Evolutionary conservation across 2,113 vertebrate genomes (phyloP), one percentile per base, ranked within the genome.

Genomic region (Petaurus breviceps): DNA sequence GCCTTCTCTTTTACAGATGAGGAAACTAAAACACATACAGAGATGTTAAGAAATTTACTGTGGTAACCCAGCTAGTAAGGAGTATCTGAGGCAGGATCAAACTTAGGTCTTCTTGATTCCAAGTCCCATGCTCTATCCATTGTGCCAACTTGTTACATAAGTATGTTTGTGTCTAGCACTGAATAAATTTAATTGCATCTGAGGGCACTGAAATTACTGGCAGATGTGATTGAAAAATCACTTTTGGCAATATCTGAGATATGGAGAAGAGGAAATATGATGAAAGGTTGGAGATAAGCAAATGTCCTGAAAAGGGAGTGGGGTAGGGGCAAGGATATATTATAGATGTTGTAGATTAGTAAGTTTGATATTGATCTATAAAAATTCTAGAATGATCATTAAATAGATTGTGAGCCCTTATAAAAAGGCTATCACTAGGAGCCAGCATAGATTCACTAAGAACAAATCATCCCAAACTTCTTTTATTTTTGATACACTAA

Each of bases 181-280:
- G 91, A 89, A 77, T n/a, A 92, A 49, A 23, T 61, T 31, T 31
- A 61, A 61, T 61, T 12, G 26, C 11, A 3, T 8, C 0, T 6
- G 2, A 12, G 7, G 23, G 26, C 37, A 23, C 92, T 11, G 24
- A 57, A n/a, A 10, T 51, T 14, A 12, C 49, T 55, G 51, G 57
- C 1, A 47, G 6, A 0, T n/a, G 28, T 31, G 31, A 46, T 2
- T 2, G 89, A 89, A 68, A 90, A 93, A 49, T 14, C 46, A 49
- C 92, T 97, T 96, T 91, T 89, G 43, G 54, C 89, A 90, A 46
- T 7, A 2, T 55, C 26, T 52, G 3, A 97, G 89, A 90, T 92
- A 37, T 22, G 0, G 31, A 49, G 14, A 31, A 26, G 24, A 7
- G 8, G 28, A 61, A 23, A 3, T 51, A 12, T 92, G 91, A 51